Conservation (phyloP, 2,888 invertebrate genomes). For the Mystacides longicornis region DNA sequence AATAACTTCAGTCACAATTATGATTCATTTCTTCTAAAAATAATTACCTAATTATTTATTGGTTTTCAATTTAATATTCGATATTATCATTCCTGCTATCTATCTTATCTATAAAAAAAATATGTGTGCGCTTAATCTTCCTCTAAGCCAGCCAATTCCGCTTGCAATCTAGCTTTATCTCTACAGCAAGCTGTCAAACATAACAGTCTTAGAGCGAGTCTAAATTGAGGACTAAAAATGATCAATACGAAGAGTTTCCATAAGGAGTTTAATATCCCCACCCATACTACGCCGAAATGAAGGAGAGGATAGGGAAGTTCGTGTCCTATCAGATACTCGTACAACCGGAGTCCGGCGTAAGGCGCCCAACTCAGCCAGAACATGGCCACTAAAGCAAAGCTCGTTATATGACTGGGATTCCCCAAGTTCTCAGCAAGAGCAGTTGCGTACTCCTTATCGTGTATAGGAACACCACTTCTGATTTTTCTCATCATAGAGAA, state of each 20-base stretch:
- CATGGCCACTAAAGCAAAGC: constrained; percentile 81
- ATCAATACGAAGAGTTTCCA: constrained; percentile 92
- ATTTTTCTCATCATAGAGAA: constrained; percentile 86
- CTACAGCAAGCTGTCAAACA: constrained; percentile 86
- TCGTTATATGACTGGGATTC: constrained; percentile 90
- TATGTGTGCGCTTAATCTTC: constrained; percentile 55
- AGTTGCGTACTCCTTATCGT: constrained; percentile 88
- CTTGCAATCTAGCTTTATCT: constrained; percentile 69
- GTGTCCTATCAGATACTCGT: constrained; percentile 60
- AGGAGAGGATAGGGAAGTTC: constrained; percentile 71
- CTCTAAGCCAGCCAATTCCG: constrained; percentile 79
- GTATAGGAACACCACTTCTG: constrained; percentile 75
- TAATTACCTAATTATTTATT: no score
- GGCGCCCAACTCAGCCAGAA: constrained; percentile 96
- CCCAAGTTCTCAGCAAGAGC: constrained; percentile 85
- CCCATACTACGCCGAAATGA: constrained; percentile 90
- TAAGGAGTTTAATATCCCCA: constrained; percentile 90
- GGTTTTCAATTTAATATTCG: no score
- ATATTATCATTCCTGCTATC: no score
- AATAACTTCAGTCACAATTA: no score
- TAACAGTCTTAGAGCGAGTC: constrained; percentile 78
- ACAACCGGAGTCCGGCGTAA: constrained; percentile 74
- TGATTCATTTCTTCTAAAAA: no score
- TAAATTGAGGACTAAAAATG: constrained; percentile 86
- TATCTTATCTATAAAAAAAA: no score